Base-by-base conservation (phyloP, 1,140 invertebrate species). In the Neodiprion fabricii region DNA sequence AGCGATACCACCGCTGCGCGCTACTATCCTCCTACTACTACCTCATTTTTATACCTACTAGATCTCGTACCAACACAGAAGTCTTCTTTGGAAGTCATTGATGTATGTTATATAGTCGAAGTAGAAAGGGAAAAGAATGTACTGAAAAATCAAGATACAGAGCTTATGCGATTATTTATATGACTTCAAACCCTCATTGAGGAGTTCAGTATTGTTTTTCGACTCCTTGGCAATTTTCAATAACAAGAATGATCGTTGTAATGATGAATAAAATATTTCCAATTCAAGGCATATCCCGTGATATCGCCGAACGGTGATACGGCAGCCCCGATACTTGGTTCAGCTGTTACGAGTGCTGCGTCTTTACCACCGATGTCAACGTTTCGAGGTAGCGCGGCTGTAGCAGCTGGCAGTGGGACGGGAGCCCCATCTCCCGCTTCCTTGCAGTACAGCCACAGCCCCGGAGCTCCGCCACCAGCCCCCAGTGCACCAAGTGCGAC, bases 311-410 rank as follows among this genome's bases (percentile, higher is more conserved):
- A 86, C 72, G 85, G 87, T 65, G 88, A 87, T 76, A 85, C 84
- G 21, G 82, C 85, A 65, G 83, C 85, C 28, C 85, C 86, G 72
- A 90, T 91, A 77, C 84, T 89, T 78, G 89, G 88, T 77, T 90
- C 88, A 75, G 88, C 87, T 77, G 89, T 89, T 78, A 92, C 91
- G 81, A 93, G 87, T 74, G 90, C 91, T 77, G 90, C 90, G 78
- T 94, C 95, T 72, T 90, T 98, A 87, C 96, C 96, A 74, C 96
- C 97, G 53, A 98, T 98, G 96, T 97, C 96, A 72, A 96, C 95
- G 76, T 96, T 98, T 90, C 91, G 96, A 50, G 92, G 93, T 61
- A 90, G 89, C 78, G 89, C 89, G 72, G 91, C 84, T 7, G 87
- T 86, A 74, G 79, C 85, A 77, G 67, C 78, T 79, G 85, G 86